Evolutionary conservation across 2,888 invertebrate species (phyloP), one percentile per base, ranked within the genome.

Genomic region (Cephus spinipes): DNA sequence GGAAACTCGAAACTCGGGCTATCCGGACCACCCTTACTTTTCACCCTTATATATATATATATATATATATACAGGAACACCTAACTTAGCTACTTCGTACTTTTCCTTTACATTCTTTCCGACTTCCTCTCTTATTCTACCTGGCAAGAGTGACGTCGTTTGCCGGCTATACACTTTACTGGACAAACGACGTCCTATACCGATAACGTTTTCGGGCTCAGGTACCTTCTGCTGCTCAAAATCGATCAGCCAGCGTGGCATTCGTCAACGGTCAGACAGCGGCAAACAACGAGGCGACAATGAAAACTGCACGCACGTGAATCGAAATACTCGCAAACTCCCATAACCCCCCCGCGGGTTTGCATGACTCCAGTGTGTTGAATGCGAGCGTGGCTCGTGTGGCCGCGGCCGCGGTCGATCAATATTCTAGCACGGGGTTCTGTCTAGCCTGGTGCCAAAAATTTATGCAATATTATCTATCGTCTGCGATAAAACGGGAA

Each of bases 261-360:
- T 31, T 71, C 32, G 71, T 23, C 31, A 12, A 33, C 71, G 71
- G 23, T 71, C 15, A 12, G 71, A 71, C 12, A 31, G 32, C 71
- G 71, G 15, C 31, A 31, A 71, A 23, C 71, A 15, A 31, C 71
- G 31, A 75, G 34, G 77, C 80, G 80, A 82, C 79, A 76, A 78
- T 79, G 80, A 82, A 82, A 83, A 80, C 80, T 77, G 77, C 76
- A 81, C 80, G 75, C 68, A 40, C 4, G 30, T 15, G 73, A 9
- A 40, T 79, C 77, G 74, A 76, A 76, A 77, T 75, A 80, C 31
- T 15, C 71, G 71, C 12, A 32, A 71, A 4, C 31, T 71, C 31
- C 9, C 55, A 9, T 55, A 23, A 55, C 23, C 55, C 35, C 35
- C 35, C 35, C 3, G 2, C 35, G 11, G 73, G 69, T 73, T 75